phyloP scores from a whole-genome alignment of 2,888 invertebrate species.

The Apoda limacodes region DNA sequence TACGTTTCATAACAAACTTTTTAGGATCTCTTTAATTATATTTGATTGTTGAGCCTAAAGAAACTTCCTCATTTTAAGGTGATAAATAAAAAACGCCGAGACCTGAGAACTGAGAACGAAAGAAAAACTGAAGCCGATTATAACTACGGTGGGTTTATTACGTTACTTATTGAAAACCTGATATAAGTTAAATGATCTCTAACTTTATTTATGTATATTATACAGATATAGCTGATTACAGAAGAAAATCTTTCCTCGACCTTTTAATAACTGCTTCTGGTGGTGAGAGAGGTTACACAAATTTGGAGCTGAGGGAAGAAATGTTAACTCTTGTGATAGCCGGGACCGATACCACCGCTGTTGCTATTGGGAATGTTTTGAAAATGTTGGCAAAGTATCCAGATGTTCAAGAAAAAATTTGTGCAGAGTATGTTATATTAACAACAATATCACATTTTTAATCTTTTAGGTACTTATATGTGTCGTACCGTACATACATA shows the following conservation, averaged over 20 bases:
- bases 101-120: constrained; percentile 28
- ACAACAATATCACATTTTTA: too few relatives aligned
- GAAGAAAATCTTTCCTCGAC: constrained; percentile 65
- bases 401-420: too few relatives aligned
- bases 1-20: too few relatives aligned
- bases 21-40: too few relatives aligned
- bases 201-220: constrained; percentile 1
- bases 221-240: constrained; percentile 39
- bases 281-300: constrained; percentile 56
- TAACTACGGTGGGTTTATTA: constrained; percentile 32
- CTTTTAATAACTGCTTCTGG: constrained; percentile 61
- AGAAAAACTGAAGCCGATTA: constrained; percentile 31
- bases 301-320: constrained; percentile 68
- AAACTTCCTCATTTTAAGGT: constrained; percentile 36
- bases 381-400: constrained; percentile 49
- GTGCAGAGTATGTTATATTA: too few relatives aligned
- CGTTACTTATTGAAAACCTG: background rate
- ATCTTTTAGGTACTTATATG: too few relatives aligned
- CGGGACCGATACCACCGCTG: constrained; percentile 65
- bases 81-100: constrained; percentile 35
- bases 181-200: background rate
- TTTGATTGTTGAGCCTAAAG: too few relatives aligned
- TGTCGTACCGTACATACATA: too few relatives aligned
- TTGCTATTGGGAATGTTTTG: constrained; percentile 48
- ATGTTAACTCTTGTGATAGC: constrained; percentile 68